These are phyloP conservation scores for Drosophila ustulata DNA, from an alignment of 2,888 invertebrate genomes.

Conservation along the genomic window DNA sequence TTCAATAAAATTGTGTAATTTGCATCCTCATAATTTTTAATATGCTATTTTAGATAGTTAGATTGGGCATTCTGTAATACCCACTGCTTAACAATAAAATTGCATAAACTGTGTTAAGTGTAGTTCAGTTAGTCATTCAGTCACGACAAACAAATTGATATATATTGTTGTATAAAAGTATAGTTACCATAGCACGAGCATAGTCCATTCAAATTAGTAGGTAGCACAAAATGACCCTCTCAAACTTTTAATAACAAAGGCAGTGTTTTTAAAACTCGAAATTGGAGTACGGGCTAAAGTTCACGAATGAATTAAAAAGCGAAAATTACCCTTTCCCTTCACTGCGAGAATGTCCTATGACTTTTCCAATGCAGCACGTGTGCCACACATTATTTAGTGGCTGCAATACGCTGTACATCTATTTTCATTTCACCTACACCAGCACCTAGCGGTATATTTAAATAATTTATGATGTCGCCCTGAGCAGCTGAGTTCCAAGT, in stretches of 20 bases:
- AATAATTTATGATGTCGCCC: slow-evolving; percentile 75
- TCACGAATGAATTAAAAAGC: background rate
- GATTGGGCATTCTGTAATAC: too few species aligned
- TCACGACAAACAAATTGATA: too few species aligned
- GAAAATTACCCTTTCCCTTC: background rate
- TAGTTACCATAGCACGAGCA: too few species aligned
- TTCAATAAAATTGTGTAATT: too few species aligned
- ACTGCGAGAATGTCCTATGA: background rate
- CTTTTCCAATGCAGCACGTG: slow-evolving; percentile 56
- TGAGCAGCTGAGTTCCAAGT: slow-evolving; percentile 59
- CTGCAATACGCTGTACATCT: slow-evolving; percentile 32
- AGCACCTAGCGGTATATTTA: slow-evolving; percentile 63
- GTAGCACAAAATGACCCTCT: background rate
- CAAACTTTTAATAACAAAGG: background rate
- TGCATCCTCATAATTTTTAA: too few species aligned
- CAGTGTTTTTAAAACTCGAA: background rate
- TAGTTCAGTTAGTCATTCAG: too few species aligned
- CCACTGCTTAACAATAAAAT: too few species aligned
- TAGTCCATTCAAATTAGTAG: background rate
- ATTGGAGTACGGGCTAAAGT: background rate
- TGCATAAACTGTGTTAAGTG: too few species aligned
- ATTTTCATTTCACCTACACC: slow-evolving; percentile 24
- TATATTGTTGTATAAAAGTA: too few species aligned
- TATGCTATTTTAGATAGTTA: too few species aligned
- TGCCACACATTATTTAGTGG: slow-evolving; percentile 46